Conservation (phyloP, 2,797 vertebrate genomes). For the Chrysocyon brachyurus region DNA sequence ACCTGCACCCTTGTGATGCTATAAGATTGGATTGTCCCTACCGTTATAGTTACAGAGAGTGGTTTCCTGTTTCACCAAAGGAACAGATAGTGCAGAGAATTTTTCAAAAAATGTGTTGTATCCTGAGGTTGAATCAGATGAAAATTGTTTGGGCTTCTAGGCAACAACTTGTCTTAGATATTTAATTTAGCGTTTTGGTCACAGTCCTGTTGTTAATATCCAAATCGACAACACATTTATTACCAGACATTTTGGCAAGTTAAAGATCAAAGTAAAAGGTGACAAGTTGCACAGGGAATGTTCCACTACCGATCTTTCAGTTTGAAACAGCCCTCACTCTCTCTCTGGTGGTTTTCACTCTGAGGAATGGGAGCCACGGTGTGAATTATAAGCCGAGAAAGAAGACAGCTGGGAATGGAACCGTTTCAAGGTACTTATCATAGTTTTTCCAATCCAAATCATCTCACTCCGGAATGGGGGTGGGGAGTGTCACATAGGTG, state of each 20-base stretch:
- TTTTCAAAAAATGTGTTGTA: background rate
- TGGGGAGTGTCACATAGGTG: accelerated
- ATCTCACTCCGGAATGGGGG: background rate
- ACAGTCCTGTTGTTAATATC: background rate
- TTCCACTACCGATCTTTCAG: background rate
- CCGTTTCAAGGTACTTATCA: background rate
- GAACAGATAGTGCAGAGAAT: background rate
- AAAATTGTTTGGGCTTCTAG: slow-evolving; percentile 19
- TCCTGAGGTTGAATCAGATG: slow-evolving; percentile 55
- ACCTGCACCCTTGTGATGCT: background rate
- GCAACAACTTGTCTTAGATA: slow-evolving; percentile 2
- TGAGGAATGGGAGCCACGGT: background rate
- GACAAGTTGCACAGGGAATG: background rate
- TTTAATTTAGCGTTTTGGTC: slow-evolving; percentile 40
- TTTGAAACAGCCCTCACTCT: background rate
- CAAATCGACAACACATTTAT: background rate
- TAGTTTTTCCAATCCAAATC: background rate
- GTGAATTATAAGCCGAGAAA: background rate
- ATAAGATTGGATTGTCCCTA: background rate
- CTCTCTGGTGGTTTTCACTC: background rate
- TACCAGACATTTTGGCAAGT: background rate
- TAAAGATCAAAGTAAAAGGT: background rate
- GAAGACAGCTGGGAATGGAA: background rate
- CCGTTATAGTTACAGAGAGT: background rate
- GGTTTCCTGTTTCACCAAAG: slow-evolving; percentile 36